These are phyloP conservation scores for Thysanoteuthis rhombus DNA, from an alignment of 2,888 invertebrate genomes.

Conservation along the genomic window DNA sequence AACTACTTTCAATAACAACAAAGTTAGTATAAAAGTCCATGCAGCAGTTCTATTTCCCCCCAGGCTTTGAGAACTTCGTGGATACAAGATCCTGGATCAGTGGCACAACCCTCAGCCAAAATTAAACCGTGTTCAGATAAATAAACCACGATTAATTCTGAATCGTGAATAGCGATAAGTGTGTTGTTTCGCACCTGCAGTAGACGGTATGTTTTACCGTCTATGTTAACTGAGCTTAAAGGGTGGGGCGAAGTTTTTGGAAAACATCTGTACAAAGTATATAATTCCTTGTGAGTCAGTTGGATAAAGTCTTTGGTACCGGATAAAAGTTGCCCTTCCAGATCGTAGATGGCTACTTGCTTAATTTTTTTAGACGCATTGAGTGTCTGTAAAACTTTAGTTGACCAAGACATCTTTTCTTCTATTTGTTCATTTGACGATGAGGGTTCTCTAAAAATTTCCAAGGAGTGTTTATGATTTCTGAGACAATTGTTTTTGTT, in stretches of 20 bases:
- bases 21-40: slow-evolving; percentile 19
- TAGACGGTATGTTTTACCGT: not conserved
- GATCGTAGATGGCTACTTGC: slow-evolving; percentile 1
- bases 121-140: not conserved
- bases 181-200: slow-evolving; percentile 17
- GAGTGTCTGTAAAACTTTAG: not conserved
- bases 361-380: slow-evolving; percentile 25
- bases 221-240: slow-evolving; percentile 12
- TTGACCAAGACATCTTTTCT: slow-evolving; percentile 20
- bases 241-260: not conserved
- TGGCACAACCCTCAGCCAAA: not conserved
- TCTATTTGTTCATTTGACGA: too few relatives aligned
- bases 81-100: slow-evolving; percentile 28
- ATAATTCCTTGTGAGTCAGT: not conserved
- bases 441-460: too few relatives aligned
- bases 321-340: slow-evolving; percentile 18
- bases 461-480: too few relatives aligned
- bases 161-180: not conserved
- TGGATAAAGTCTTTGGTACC: not conserved
- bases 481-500: too few relatives aligned
- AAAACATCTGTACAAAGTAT: slow-evolving; percentile 17
- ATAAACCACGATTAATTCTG: slow-evolving; percentile 18
- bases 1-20: too few relatives aligned
- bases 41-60: slow-evolving; percentile 1
- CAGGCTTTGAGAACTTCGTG: slow-evolving; percentile 16